Evolutionary conservation across 1,140 invertebrate genomes (phyloP), one percentile per base, ranked within the genome.

Genomic region (Solen grandis): DNA sequence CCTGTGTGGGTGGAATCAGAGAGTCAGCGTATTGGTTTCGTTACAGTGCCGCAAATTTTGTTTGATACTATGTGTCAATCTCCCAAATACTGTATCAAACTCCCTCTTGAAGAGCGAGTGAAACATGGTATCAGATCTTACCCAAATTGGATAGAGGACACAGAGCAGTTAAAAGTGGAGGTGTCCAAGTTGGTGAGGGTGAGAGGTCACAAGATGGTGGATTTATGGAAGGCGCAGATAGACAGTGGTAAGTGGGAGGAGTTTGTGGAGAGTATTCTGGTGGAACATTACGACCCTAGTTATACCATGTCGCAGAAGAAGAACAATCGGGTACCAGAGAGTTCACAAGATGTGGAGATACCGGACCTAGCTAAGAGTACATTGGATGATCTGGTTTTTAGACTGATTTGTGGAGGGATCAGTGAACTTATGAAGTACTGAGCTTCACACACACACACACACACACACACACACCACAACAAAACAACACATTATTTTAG

Each of bases 1-100:
- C 77, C 81, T 14, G 87, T 88, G 25, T 88, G 84, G 83, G 36
- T 88, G 14, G 87, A 88, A 73, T 88, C 87, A 10, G 87, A 88
- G 69, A 87, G 87, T 74, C 19, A 70, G 55, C 52, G 70, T 25
- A 87, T 88, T 29, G 87, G 87, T 10, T 76, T 55, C 16, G 57
- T 84, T 19, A 19, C 13, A 13, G 81, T 88, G 41, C 87, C 84
- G 13, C 27, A 35, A 27, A 62, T n/a, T 16, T 55, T 88, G 14
- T 87, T 87, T 60, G 2, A 77, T 22, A 57, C 81, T 76, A 31
- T 72, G 63, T 70, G 70, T 88, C 1, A 41, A 79, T 66, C 70
- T 88, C 52, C 86, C 87, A 10, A n/a, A n/a, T n/a, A n/a, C 33
- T 84, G 36, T 62, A 82, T 5, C 80, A 88, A 65, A 85, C 86